Evolutionary conservation across 2,113 vertebrate genomes (phyloP), one percentile per base, ranked within the genome.

Genomic region (Tragelaphus buxtoni): DNA sequence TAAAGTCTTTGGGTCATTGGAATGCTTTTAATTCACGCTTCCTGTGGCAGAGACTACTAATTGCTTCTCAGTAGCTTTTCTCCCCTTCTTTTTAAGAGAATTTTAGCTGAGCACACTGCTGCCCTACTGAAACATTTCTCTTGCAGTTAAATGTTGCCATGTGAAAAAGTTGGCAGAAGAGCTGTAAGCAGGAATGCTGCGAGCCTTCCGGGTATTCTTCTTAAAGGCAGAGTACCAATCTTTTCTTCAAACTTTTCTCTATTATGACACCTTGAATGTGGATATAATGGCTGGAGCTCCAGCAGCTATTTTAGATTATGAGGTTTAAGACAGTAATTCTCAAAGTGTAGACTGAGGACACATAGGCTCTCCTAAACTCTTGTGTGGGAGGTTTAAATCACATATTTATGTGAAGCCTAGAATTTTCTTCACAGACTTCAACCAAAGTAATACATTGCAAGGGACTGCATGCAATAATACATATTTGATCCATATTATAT

Each of bases 1-100:
- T 90, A 90, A 96, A 97, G 90, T 85, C 84, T 96, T 72, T 49
- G 81, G 97, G 98, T 92, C 96, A 77, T 58, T 77, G 95, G 97
- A 97, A 97, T 97, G 97, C 97, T 97, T 98, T 98, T 95, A 96
- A 96, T 90, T 97, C 53, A 1, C 2, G 81, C 81, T 95, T 97
- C 90, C 92, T 96, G 94, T 93, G 90, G 95, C 90, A 95, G 61
- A 96, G 96, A 95, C 95, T 97, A 95, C 95, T 97, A 98, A 97
- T 97, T 97, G 97, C 95, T 92, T 96, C 94, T 94, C 83, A 77
- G 86, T 69, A 60, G 89, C 82, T 81, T 89, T 90, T 84, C 60
- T 86, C 65, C 51, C 9, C 10, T 32, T 74, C 60, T 84, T 90
- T 95, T 92, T 24, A 9, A 95, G 92, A 96, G 60, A 88, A 63